phyloP scores from a whole-genome alignment of 2,113 vertebrate genomes.

The Tragelaphus buxtoni region DNA sequence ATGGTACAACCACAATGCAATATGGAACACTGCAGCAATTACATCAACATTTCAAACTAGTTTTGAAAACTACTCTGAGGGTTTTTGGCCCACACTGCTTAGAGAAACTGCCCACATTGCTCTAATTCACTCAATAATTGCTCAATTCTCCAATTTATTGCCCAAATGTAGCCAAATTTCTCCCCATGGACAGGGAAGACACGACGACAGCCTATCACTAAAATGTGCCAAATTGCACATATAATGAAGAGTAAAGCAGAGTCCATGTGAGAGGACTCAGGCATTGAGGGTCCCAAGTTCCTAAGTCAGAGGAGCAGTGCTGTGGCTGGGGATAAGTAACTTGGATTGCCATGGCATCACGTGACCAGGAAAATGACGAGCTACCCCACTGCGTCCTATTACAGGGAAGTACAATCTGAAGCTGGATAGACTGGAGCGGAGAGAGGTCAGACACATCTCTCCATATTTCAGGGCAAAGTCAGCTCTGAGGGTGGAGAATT shows the following conservation, averaged over 20 bases:
- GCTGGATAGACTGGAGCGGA: not conserved
- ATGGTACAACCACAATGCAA: not conserved
- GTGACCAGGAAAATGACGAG: not conserved
- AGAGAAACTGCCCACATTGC: slow-evolving; percentile 47
- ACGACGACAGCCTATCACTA: not conserved
- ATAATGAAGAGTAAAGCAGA: not conserved
- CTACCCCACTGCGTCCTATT: not conserved
- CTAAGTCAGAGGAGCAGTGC: not conserved
- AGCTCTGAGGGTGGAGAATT: not conserved
- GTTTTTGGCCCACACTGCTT: not conserved
- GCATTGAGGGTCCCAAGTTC: not conserved
- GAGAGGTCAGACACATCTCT: rapidly evolving
- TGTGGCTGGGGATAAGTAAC: not conserved
- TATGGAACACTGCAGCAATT: not conserved
- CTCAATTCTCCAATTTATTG: slow-evolving; percentile 63
- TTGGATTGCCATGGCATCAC: rapidly evolving
- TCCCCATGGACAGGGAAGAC: slow-evolving; percentile 8
- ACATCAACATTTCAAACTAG: not conserved
- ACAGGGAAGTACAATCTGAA: not conserved
- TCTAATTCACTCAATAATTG: slow-evolving; percentile 61
- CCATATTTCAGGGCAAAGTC: not conserved
- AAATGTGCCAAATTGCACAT: not conserved
- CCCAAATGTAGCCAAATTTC: slow-evolving; percentile 40
- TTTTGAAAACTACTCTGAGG: not conserved
- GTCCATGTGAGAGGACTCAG: not conserved